These are phyloP conservation scores for Craterocephalus amniculus DNA, from an alignment of 2,797 vertebrate genomes.

Conservation along the genomic window DNA sequence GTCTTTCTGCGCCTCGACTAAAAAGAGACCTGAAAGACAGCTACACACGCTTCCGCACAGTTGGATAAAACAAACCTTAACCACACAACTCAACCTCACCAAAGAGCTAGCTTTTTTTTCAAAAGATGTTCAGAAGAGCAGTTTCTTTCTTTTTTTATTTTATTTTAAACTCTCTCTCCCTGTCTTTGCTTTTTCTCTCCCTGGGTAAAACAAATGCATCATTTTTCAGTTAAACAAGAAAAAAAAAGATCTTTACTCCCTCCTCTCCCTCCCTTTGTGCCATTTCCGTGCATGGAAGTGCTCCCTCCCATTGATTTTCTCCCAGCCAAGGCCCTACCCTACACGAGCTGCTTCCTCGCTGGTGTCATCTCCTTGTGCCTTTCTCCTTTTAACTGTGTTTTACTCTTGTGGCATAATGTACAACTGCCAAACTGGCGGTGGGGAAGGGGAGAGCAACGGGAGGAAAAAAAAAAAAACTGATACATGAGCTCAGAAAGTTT, in stretches of 20 bases:
- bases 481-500: slow-evolving; percentile 79
- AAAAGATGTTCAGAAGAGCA: slow-evolving; percentile 78
- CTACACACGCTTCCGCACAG: slow-evolving; percentile 84
- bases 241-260: slow-evolving; percentile 61
- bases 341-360: slow-evolving; percentile 71
- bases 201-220: slow-evolving; percentile 81
- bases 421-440: slow-evolving; percentile 73
- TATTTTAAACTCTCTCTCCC: slow-evolving; percentile 42
- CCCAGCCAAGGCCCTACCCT: slow-evolving; percentile 77
- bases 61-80: slow-evolving; percentile 87
- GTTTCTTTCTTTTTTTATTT: slow-evolving; percentile 59
- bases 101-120: slow-evolving; percentile 77
- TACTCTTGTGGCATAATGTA: slow-evolving; percentile 78
- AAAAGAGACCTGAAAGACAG: slow-evolving; percentile 84
- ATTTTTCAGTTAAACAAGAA: slow-evolving; percentile 71
- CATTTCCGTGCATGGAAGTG: slow-evolving; percentile 74
- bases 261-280: slow-evolving; percentile 74
- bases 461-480: slow-evolving; percentile 71
- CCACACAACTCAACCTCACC: slow-evolving; percentile 83
- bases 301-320: slow-evolving; percentile 83
- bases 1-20: slow-evolving; percentile 81
- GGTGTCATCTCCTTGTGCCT: slow-evolving; percentile 81
- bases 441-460: slow-evolving; percentile 28
- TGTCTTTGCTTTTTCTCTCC: slow-evolving; percentile 75
- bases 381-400: slow-evolving; percentile 81